Conservation (phyloP, 2,888 invertebrate genomes). For the Drosophila kanekoi region DNA sequence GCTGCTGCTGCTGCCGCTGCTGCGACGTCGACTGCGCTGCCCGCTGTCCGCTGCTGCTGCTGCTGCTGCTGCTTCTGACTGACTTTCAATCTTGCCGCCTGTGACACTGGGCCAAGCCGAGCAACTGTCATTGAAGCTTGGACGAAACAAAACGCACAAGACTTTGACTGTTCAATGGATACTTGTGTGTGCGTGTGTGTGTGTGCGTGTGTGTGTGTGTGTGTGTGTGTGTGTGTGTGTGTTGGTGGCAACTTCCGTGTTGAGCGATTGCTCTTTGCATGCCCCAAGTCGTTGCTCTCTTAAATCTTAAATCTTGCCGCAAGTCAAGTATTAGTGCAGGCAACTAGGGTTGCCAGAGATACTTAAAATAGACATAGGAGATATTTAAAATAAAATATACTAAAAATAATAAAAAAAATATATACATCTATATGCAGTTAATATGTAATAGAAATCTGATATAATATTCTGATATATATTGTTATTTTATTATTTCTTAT, state of each 20-base stretch:
- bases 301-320: slow-evolving; percentile 51
- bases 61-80: slow-evolving; percentile 26
- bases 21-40: slow-evolving; percentile 9
- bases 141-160: slow-evolving; percentile 15
- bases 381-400: neutral
- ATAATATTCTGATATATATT: no score
- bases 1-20: slow-evolving; percentile 31
- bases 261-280: slow-evolving; percentile 34
- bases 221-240: slow-evolving; percentile 8
- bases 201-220: neutral
- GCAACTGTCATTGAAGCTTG: slow-evolving; percentile 46
- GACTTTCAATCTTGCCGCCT: slow-evolving; percentile 56
- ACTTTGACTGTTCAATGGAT: slow-evolving; percentile 8
- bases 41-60: slow-evolving; percentile 18
- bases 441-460: no score
- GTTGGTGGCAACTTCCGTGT: slow-evolving; percentile 31
- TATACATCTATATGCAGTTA: neutral
- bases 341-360: slow-evolving; percentile 48
- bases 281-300: slow-evolving; percentile 27
- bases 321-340: neutral
- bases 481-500: no score
- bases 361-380: no score
- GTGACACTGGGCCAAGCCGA: slow-evolving; percentile 18
- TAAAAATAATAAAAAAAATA: neutral
- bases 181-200: neutral